Evolutionary conservation across 2,888 invertebrate species (phyloP).

Genomic region (Hyposoter didymator): DNA sequence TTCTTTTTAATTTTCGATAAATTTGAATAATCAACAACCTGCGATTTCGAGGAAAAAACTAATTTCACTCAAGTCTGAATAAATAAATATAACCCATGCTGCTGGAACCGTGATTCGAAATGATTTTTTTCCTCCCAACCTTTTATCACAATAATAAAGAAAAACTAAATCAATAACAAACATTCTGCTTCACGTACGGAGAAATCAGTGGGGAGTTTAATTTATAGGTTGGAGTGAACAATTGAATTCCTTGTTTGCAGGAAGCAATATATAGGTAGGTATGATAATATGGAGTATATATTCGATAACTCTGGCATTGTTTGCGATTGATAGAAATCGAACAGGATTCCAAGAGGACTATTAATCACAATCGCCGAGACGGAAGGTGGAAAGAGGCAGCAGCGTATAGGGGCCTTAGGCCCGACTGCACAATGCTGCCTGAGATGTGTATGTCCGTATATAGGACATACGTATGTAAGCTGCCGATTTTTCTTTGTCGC

Average conservation of each 20-base stretch:
- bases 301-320: constrained; percentile 66
- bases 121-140: background rate
- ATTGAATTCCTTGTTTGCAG: constrained; percentile 54
- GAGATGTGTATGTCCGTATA: constrained; percentile 27
- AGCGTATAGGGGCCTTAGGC: constrained; percentile 35
- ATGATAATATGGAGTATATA: constrained; percentile 49
- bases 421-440: constrained; percentile 53
- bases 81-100: too few relatives aligned
- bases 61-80: too few relatives aligned
- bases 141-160: background rate
- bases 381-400: constrained; percentile 32
- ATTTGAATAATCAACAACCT: too few relatives aligned
- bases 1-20: background rate
- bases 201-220: background rate
- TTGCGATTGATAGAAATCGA: constrained; percentile 64
- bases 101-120: too few relatives aligned
- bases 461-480: constrained; percentile 9
- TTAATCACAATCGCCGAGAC: constrained; percentile 61
- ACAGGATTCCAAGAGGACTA: constrained; percentile 63
- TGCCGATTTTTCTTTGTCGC: constrained; percentile 31
- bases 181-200: background rate
- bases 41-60: too few relatives aligned
- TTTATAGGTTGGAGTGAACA: constrained; percentile 6
- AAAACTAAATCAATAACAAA: background rate
- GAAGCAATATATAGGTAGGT: constrained; percentile 26